Base-by-base conservation (phyloP, 2,888 invertebrate genomes). In the Zhengitettix transpicula region DNA sequence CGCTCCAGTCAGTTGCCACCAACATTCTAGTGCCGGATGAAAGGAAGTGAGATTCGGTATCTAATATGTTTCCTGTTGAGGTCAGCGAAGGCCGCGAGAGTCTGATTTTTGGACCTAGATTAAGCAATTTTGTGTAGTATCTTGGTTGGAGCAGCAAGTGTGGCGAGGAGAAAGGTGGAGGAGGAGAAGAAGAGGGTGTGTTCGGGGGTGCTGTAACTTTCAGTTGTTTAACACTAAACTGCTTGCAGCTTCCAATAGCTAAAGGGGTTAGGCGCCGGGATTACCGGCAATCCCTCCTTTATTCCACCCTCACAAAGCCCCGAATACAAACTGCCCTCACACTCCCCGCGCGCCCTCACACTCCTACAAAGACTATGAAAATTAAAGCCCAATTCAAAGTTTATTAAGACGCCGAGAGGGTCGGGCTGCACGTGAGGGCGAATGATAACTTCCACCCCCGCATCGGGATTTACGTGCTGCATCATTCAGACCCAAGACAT, bases 321-420 rank as follows among this genome's bases (percentile, higher is more conserved):
- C 47, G 47, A 14, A 47, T 47, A 47, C 47, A 47, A 47, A 47
- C 47, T 47, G 47, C 47, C 47, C 47, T 47, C n/a, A 12, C 12
- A 12, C 12, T n/a, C 12, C 47, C 14, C 47, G 47, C 14, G 47
- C 14, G 14, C 47, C 47, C 47, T 14, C 14, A n/a, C 47, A 47
- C 47, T n/a, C 14, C 47, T n/a, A n/a, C 47, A 12, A 52, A 58
- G 58, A n/a, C 42, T 44, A 44, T 41, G 58, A 47, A 61, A 60
- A 58, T 60, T 58, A 60, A 60, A 58, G 28, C 55, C 17, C 57
- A 58, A 55, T 58, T 42, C 56, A 55, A 58, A 61, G 55, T 58
- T 58, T 52, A 61, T 58, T 60, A 57, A 51, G 57, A 57, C 51
- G 51, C 57, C 47, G 40, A 16, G 28, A 10, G 57, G n/a, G 51